Base-by-base conservation (phyloP, 64 coral and sea anemone genomes). In the Montipora foliosa region DNA sequence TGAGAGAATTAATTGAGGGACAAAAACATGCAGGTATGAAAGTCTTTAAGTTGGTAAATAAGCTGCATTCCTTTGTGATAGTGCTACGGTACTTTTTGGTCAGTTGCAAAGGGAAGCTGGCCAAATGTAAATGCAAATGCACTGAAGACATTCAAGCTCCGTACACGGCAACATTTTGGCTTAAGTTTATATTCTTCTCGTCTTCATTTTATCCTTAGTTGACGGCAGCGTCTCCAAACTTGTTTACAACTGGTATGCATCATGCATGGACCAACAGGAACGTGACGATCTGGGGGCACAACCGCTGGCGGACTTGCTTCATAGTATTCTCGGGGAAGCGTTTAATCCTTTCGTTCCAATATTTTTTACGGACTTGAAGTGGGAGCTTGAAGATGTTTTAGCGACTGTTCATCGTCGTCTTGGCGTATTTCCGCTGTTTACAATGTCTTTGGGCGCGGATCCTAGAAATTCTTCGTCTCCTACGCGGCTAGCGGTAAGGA, bases 221-320 rank as follows among this genome's bases (percentile, higher is more conserved):
- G 49, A 85, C 62, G 67, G 64, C 82, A 85, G 82, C 70, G 82
- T 85, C 17, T 46, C 62, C 8, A 71, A 71, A 85, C 82, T 85
- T 11, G 82, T 85, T 71, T 85, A 85, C 62, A 85, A 85, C 64
- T 85, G 82, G 82, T 85, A 85, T 45, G 62, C 82, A 3, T 68
- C 82, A 10, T 85, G 82, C 19, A 21, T n/a, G 46, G 64, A 85
- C 82, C 62, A 85, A 85, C 5, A 71, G 5, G 64, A 85, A 85
- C 82, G 82, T 1, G 66, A 85, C 16, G 70, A 4, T n/a, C 82
- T 85, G 7, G 47, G 47, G 66, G 62, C 82, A 47, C 5, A 7
- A n/a, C 82, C 82, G 8, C 82, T 85, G 11, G 9, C 19, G 64
- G 15, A 85, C 3, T 85, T 85, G n/a, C 19, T 85, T 13, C 61